These are phyloP conservation scores for Celastrina argiolus DNA, from an alignment of 2,888 invertebrate genomes.

Conservation along the genomic window DNA sequence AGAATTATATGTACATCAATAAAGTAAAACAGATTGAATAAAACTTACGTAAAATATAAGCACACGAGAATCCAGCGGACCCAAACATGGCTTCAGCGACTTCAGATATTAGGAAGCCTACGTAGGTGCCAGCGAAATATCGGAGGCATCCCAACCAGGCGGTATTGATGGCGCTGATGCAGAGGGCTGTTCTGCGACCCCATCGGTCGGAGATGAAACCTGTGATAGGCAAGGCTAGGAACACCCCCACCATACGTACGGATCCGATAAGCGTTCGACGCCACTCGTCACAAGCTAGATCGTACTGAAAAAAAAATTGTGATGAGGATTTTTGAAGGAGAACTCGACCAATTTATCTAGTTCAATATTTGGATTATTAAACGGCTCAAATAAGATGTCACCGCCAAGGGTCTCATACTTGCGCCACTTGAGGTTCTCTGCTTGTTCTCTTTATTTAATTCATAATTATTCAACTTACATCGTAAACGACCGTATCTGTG, in stretches of 20 bases:
- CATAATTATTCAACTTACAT: conserved; percentile 45
- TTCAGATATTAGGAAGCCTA: conserved; percentile 81
- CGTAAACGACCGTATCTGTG: conserved; percentile 55
- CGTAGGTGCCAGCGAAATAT: conserved; percentile 77
- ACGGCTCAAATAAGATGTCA: too few relatives aligned
- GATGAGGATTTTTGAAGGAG: too few relatives aligned
- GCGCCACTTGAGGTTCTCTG: too few relatives aligned
- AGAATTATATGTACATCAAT: not conserved
- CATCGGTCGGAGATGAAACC: conserved; percentile 85
- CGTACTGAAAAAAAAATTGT: conserved; percentile 75
- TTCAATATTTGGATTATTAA: too few relatives aligned
- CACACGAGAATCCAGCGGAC: conserved; percentile 82
- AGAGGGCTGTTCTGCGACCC: conserved; percentile 79
- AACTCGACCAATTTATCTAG: too few relatives aligned
- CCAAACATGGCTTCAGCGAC: conserved; percentile 82
- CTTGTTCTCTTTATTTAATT: too few relatives aligned
- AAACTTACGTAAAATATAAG: conserved; percentile 82
- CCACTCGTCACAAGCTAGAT: conserved; percentile 82
- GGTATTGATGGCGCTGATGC: conserved; percentile 75
- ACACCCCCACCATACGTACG: conserved; percentile 81
- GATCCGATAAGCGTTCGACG: conserved; percentile 84
- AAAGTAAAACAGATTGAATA: too few relatives aligned
- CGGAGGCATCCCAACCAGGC: conserved; percentile 80
- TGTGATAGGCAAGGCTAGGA: conserved; percentile 81
- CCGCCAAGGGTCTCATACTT: too few relatives aligned